A percentile compares a stretch with the other conserved stretches of the same genome.
Evolutionary conservation across 2,797 vertebrate species (phyloP).

Genomic region (Tragelaphus eurycerus): DNA sequence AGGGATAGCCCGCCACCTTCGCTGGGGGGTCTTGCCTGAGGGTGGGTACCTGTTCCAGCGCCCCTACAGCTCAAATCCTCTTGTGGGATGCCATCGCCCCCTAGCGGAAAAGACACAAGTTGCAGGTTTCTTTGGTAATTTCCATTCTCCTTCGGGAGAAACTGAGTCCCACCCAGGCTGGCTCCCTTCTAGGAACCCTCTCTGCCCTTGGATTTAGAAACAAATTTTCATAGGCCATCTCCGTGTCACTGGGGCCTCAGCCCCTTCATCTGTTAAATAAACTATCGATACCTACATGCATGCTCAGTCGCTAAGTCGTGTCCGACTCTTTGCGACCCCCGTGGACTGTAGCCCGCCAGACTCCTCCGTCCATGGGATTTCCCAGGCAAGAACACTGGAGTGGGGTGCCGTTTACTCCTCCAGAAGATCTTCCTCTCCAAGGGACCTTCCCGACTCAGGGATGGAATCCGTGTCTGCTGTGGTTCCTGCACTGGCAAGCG

Average conservation of each 20-base stretch:
- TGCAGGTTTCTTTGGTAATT: not conserved
- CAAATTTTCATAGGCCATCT: not conserved
- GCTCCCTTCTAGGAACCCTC: not conserved
- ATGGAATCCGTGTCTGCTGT: not conserved
- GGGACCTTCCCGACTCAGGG: not conserved
- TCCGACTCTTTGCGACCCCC: not conserved
- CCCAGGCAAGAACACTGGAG: not conserved
- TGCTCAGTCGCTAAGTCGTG: not conserved
- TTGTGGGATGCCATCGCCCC: not conserved
- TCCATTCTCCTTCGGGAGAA: not conserved
- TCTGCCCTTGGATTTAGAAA: not conserved
- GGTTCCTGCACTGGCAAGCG: not conserved
- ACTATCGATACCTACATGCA: not conserved
- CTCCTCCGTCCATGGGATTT: not conserved
- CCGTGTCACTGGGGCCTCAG: not conserved
- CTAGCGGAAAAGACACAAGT: not conserved
- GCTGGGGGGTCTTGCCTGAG: fast-evolving
- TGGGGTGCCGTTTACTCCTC: not conserved
- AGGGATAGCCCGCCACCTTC: not conserved
- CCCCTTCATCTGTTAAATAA: not conserved
- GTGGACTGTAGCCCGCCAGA: not conserved
- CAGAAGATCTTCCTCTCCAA: not conserved
- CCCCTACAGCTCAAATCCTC: not conserved
- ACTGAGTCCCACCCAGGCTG: not conserved
- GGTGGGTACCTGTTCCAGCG: fast-evolving